Percentiles rank a stretch among this genome's conserved stretches.
phyloP scores from a whole-genome alignment of 2,888 invertebrate genomes.

The Temnothorax ravouxi region DNA sequence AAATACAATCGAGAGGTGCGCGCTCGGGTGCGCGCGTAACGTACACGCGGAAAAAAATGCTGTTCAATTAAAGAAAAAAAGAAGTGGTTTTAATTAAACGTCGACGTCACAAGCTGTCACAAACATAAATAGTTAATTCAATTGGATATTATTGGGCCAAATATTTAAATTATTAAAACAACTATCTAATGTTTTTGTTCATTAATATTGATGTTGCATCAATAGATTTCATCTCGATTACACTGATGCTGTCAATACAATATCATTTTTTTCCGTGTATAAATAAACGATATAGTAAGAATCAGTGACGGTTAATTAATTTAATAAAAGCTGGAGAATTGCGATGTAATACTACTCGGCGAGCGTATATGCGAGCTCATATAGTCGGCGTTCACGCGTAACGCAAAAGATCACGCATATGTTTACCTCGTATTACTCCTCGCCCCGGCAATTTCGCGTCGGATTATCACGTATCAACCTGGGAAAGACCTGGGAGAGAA shows the following conservation, averaged over 20 bases:
- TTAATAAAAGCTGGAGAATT: neutral
- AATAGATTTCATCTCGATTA: too few species aligned
- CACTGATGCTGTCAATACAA: too few species aligned
- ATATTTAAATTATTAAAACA: too few species aligned
- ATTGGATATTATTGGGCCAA: too few species aligned
- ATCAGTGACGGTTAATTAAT: conserved; percentile 36
- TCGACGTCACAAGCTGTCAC: too few species aligned
- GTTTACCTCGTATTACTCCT: neutral
- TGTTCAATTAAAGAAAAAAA: too few species aligned
- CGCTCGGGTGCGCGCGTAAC: neutral
- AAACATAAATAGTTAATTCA: too few species aligned
- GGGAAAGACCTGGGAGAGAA: conserved; percentile 1
- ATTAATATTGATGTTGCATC: too few species aligned
- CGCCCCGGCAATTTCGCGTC: conserved; percentile 32
- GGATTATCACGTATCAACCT: conserved; percentile 40
- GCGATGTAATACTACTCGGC: neutral
- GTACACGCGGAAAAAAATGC: too few species aligned
- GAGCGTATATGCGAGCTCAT: neutral
- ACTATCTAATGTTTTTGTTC: too few species aligned
- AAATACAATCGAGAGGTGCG: neutral
- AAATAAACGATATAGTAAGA: neutral
- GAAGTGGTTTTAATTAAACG: too few species aligned
- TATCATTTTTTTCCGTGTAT: neutral
- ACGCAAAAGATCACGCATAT: conserved; percentile 44
- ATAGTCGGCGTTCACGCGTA: conserved; percentile 41